Conservation (phyloP, 92 coral and sea anemone genomes). For the Parazoanthus swiftii region DNA sequence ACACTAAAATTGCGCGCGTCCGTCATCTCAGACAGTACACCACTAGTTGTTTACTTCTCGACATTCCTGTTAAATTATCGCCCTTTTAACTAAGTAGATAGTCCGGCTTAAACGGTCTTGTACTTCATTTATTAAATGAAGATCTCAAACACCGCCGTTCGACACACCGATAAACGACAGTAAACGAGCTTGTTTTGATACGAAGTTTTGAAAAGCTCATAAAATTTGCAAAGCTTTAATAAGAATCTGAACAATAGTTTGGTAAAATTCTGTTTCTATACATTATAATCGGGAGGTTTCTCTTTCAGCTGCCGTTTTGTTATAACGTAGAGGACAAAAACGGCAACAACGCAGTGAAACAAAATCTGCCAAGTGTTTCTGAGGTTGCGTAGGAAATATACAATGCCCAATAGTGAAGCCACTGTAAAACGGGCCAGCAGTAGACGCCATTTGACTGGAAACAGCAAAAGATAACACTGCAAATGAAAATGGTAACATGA, state of each 20-base stretch:
- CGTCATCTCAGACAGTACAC: too few species aligned
- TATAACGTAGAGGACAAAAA: constrained; percentile 71
- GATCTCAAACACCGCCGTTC: too few species aligned
- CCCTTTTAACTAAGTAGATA: too few species aligned
- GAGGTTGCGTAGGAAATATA: constrained; percentile 74
- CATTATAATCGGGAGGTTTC: constrained; percentile 94
- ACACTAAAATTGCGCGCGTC: too few species aligned
- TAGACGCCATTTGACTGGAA: constrained; percentile 73
- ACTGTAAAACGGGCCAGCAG: constrained; percentile 61
- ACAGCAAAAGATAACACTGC: constrained; percentile 80
- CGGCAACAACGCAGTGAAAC: constrained; percentile 71
- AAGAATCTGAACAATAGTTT: background rate
- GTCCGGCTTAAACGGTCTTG: too few species aligned
- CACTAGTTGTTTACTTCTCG: too few species aligned
- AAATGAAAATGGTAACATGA: constrained; percentile 13
- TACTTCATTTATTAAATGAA: too few species aligned
- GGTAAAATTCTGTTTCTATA: constrained; percentile 43
- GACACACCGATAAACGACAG: too few species aligned
- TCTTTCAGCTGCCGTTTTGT: constrained; percentile 75
- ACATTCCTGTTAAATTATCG: too few species aligned
- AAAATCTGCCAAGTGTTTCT: constrained; percentile 87
- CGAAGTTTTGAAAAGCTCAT: background rate
- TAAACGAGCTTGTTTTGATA: too few species aligned
- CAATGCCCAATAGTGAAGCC: constrained; percentile 54
- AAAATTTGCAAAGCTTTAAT: background rate